Percentiles rank a stretch among this genome's conserved stretches.
Conservation (phyloP, 2,888 invertebrate species). For the Agonopterix alstromeriana region DNA sequence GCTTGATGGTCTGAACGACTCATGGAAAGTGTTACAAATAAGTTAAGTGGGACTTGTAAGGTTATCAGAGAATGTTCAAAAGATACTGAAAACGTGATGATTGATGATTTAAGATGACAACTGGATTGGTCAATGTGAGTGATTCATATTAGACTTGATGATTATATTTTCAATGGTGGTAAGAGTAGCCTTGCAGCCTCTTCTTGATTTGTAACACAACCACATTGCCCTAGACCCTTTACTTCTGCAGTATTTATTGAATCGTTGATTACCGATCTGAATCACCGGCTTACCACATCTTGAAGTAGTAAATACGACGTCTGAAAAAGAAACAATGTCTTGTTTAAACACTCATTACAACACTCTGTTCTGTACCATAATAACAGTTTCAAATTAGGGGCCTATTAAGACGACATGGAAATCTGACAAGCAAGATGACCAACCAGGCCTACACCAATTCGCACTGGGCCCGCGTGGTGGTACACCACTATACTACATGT, state of each 20-base stretch:
- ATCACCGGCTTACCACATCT: slow-evolving; percentile 20
- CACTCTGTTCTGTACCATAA: no score
- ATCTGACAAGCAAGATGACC: no score
- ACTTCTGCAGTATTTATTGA: slow-evolving; percentile 22
- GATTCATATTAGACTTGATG: slow-evolving; percentile 7
- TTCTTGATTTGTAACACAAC: slow-evolving; percentile 16
- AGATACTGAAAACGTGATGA: not conserved
- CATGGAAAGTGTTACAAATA: no score
- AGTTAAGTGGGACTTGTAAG: no score
- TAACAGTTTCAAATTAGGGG: no score
- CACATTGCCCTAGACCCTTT: slow-evolving; percentile 14
- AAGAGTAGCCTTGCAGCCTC: slow-evolving; percentile 17
- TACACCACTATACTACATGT: no score
- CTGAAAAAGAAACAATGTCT: slow-evolving; percentile 10
- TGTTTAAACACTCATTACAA: not conserved
- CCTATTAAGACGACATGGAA: no score
- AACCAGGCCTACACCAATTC: no score
- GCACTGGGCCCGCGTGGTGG: no score
- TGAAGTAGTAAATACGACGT: slow-evolving; percentile 15
- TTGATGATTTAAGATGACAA: not conserved
- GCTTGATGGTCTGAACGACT: no score
- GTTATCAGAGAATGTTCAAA: not conserved
- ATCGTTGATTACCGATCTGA: slow-evolving; percentile 20
- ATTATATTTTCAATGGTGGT: slow-evolving; percentile 14
- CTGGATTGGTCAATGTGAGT: not conserved